Evolutionary conservation across 2,888 invertebrate genomes (phyloP).

Genomic region (Leucoptera coffeella): DNA sequence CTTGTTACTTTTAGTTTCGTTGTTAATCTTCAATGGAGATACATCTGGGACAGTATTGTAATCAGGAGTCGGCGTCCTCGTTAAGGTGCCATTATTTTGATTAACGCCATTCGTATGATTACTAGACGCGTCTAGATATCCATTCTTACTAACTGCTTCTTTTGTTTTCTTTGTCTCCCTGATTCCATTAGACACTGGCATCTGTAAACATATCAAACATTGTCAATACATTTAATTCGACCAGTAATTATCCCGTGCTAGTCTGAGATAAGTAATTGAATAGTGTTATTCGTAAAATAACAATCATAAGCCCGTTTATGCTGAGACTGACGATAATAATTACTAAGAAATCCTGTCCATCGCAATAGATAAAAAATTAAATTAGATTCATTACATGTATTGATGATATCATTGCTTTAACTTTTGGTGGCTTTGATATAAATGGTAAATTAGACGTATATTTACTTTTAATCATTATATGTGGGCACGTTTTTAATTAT

Average conservation of each 20-base stretch:
- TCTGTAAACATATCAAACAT: constrained; percentile 21
- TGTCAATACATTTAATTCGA: no score
- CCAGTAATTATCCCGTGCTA: no score
- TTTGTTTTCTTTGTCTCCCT: constrained; percentile 15
- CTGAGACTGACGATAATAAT: background rate
- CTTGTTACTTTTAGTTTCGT: constrained; percentile 39
- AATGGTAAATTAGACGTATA: no score
- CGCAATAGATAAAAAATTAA: no score
- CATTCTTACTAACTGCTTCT: constrained; percentile 13
- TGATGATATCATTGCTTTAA: no score
- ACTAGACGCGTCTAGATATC: constrained; percentile 9
- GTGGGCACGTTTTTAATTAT: no score
- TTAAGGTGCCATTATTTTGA: constrained; percentile 16
- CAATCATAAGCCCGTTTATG: background rate
- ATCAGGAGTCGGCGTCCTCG: constrained; percentile 34
- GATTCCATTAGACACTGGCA: constrained; percentile 26
- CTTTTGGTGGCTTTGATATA: no score
- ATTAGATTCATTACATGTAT: no score
- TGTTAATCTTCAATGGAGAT: constrained; percentile 12
- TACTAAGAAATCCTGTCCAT: background rate
- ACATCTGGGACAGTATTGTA: constrained; percentile 21
- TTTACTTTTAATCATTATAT: no score
- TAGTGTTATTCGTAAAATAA: no score
- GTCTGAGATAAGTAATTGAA: constrained; percentile 2
- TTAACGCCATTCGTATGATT: constrained; percentile 1